A percentile compares a stretch with the other conserved stretches of the same genome.
These are phyloP conservation scores for Drosophila meridionalis DNA, from an alignment of 2,888 invertebrate genomes.

Conservation along the genomic window DNA sequence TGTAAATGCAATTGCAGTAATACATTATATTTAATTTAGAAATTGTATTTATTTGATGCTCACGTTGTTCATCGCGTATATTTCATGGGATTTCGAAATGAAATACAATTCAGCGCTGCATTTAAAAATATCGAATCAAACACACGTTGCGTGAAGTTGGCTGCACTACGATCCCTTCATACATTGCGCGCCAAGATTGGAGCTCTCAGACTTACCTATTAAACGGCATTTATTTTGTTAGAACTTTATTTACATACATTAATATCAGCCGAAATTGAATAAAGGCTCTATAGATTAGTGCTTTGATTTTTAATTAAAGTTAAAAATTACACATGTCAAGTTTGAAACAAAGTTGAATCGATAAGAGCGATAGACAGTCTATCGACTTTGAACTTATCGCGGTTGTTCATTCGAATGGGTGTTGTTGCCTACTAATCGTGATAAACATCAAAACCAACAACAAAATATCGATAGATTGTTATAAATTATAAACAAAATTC, in stretches of 20 bases:
- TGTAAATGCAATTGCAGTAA: constrained; percentile 66
- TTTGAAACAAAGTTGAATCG: neutral
- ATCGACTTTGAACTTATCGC: neutral
- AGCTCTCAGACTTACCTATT: neutral
- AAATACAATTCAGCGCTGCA: constrained; percentile 4
- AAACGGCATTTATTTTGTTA: neutral
- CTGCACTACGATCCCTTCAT: neutral
- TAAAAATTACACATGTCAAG: too few species aligned
- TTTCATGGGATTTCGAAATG: constrained; percentile 18
- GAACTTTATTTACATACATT: too few species aligned
- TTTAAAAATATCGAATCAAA: neutral
- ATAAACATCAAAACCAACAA: neutral
- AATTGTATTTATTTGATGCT: constrained; percentile 5
- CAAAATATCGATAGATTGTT: neutral
- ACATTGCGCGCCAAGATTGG: neutral
- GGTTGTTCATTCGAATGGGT: neutral
- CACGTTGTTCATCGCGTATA: constrained; percentile 36
- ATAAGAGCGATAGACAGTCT: neutral
- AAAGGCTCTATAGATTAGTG: too few species aligned
- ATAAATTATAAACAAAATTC: constrained; percentile 1
- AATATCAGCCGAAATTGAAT: too few species aligned
- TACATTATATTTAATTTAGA: neutral
- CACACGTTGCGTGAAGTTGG: constrained; percentile 8
- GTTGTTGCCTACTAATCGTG: neutral
- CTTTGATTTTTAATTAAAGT: too few species aligned